These are phyloP conservation scores for Scartelaos histophorus DNA, from an alignment of 2,113 vertebrate genomes.

Conservation along the genomic window DNA sequence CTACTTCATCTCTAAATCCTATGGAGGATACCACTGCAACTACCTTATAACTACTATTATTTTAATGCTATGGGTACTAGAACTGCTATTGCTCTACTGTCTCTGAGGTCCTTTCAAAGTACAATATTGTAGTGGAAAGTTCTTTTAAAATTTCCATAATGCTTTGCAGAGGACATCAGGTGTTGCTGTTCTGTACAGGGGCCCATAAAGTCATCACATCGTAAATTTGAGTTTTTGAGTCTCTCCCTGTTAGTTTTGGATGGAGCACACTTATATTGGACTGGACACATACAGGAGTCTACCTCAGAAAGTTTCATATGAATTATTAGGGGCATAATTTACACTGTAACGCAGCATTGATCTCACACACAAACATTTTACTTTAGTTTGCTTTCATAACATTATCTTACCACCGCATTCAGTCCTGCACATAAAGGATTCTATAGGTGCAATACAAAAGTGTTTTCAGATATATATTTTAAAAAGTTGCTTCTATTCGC, in stretches of 20 bases:
- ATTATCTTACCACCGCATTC: background rate
- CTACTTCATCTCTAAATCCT: too few species aligned
- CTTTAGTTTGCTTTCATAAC: background rate
- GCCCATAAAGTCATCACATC: slow-evolving; percentile 43
- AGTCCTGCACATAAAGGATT: background rate
- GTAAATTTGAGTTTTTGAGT: slow-evolving; percentile 26
- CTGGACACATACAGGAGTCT: background rate
- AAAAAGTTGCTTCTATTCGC: background rate
- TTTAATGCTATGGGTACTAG: too few species aligned
- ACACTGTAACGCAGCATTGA: background rate
- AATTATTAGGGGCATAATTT: background rate
- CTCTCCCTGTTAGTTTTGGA: slow-evolving; percentile 21
- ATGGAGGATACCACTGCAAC: too few species aligned
- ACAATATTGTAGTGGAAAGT: slow-evolving; percentile 29
- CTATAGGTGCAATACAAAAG: background rate
- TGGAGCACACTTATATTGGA: slow-evolving; percentile 1
- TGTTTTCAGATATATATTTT: background rate
- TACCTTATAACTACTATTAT: background rate
- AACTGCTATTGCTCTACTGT: background rate
- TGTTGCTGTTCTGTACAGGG: slow-evolving; percentile 18
- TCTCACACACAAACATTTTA: background rate
- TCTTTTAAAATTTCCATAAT: slow-evolving; percentile 22
- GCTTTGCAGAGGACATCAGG: slow-evolving; percentile 18
- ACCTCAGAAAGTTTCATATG: background rate
- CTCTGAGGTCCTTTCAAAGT: slow-evolving; percentile 11